A percentile compares a stretch with the other conserved stretches of the same genome.
Conservation (phyloP, 2,888 invertebrate species). For the Tortricodes alternella region DNA sequence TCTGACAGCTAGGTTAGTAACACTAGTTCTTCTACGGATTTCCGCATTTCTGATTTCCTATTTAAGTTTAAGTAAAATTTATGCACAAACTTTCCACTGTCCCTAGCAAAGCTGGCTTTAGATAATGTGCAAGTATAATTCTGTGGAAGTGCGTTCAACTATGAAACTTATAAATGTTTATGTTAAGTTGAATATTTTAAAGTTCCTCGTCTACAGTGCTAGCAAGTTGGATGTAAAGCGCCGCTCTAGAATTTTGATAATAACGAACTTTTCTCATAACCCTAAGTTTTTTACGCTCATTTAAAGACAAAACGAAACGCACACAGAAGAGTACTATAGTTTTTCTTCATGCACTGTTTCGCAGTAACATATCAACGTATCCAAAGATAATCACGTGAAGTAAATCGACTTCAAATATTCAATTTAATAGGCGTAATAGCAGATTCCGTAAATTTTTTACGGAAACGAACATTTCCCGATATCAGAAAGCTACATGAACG, state of each 20-base stretch:
- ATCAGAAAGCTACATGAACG: not conserved
- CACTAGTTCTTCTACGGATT: too few relatives aligned
- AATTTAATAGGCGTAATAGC: too few relatives aligned
- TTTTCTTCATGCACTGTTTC: too few relatives aligned
- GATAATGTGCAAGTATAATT: conserved; percentile 40
- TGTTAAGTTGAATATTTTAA: conserved; percentile 29
- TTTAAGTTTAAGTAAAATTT: conserved; percentile 36
- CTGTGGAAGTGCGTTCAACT: conserved; percentile 29
- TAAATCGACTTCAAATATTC: too few relatives aligned
- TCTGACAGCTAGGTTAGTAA: too few relatives aligned
- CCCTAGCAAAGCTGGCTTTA: conserved; percentile 32
- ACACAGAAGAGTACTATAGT: too few relatives aligned
- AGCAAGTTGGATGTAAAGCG: not conserved
- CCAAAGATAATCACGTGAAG: too few relatives aligned
- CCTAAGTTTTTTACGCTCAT: conserved; percentile 1
- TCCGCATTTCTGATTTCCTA: too few relatives aligned
- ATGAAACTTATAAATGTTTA: conserved; percentile 29
- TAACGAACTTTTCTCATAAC: conserved; percentile 28
- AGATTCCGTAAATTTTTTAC: too few relatives aligned
- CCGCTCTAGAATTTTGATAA: conserved; percentile 11
- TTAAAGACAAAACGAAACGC: too few relatives aligned
- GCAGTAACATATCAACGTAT: too few relatives aligned
- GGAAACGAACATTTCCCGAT: too few relatives aligned
- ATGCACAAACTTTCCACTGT: conserved; percentile 45
- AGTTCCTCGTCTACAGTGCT: conserved; percentile 6